These are phyloP conservation scores for Scaeva pyrastri DNA, from an alignment of 2,888 invertebrate species.

Conservation along the genomic window DNA sequence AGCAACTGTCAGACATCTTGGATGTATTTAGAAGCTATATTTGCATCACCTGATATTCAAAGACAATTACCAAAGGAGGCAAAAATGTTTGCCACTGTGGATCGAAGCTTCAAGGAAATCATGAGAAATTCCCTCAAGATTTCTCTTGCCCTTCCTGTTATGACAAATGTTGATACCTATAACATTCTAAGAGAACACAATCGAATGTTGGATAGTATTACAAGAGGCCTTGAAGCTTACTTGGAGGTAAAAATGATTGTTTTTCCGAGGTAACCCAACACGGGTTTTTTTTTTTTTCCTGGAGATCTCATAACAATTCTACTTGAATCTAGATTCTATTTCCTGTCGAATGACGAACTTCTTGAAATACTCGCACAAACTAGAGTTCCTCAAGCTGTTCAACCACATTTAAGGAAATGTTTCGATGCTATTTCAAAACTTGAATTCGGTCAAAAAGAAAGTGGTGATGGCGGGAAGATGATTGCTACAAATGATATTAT, in stretches of 20 bases:
- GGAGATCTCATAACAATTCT: not conserved
- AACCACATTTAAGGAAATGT: constrained; percentile 95
- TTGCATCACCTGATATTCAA: constrained; percentile 97
- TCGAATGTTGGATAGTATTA: constrained; percentile 92
- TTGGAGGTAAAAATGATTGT: constrained; percentile 94
- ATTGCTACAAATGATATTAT: constrained; percentile 91
- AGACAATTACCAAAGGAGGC: constrained; percentile 96
- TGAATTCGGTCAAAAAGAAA: constrained; percentile 89
- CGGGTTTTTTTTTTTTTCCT: not conserved
- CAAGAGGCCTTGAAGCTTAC: constrained; percentile 95
- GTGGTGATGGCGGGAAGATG: constrained; percentile 85
- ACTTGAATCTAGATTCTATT: constrained; percentile 88
- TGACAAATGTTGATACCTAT: constrained; percentile 89
- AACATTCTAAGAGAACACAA: constrained; percentile 90
- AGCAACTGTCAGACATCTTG: constrained; percentile 94
- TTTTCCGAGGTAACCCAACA: constrained; percentile 87
- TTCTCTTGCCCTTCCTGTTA: constrained; percentile 92
- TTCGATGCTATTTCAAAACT: constrained; percentile 93
- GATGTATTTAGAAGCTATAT: constrained; percentile 97
- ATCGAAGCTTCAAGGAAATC: constrained; percentile 95
- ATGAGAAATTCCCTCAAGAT: constrained; percentile 93
- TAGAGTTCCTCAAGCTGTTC: constrained; percentile 94
- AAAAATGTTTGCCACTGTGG: constrained; percentile 92
- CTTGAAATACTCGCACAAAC: constrained; percentile 96
- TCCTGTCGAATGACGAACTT: constrained; percentile 94